These are phyloP conservation scores for Palythoa grandis DNA, from an alignment of 92 coral and sea anemone genomes.

Conservation along the genomic window DNA sequence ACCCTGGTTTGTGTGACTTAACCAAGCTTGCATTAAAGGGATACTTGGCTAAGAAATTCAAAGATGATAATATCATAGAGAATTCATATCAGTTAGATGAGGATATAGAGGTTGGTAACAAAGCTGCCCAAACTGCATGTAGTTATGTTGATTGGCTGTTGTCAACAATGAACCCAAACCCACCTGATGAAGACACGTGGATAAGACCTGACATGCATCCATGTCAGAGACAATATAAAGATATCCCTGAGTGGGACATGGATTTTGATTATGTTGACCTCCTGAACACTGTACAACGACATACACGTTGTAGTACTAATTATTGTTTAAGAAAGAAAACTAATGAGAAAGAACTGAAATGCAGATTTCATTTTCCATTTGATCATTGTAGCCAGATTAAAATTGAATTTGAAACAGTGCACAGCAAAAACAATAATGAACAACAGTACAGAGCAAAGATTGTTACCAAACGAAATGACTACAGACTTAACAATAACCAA, in stretches of 20 bases:
- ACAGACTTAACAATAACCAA: constrained; percentile 41
- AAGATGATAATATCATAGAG: constrained; percentile 24
- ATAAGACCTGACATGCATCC: constrained; percentile 49
- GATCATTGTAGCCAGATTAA: constrained; percentile 15
- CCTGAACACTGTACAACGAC: constrained; percentile 61
- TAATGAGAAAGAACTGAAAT: constrained; percentile 45
- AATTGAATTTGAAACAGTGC: constrained; percentile 47
- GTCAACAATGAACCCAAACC: constrained; percentile 63
- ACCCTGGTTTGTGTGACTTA: constrained; percentile 62
- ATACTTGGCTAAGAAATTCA: constrained; percentile 47
- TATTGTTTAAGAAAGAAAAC: constrained; percentile 65
- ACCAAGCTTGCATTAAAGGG: constrained; percentile 55
- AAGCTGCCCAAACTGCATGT: constrained; percentile 63
- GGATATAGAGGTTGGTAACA: constrained; percentile 58
- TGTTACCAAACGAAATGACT: constrained; percentile 48
- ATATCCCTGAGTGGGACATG: constrained; percentile 12
- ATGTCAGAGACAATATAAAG: constrained; percentile 22
- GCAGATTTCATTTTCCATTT: constrained; percentile 54
- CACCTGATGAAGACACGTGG: constrained; percentile 59
- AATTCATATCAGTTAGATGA: constrained; percentile 50
- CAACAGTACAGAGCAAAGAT: constrained; percentile 42
- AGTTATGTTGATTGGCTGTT: constrained; percentile 67
- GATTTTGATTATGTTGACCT: constrained; percentile 61
- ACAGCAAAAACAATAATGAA: constrained; percentile 22
- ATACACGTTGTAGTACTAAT: constrained; percentile 64